phyloP scores from a whole-genome alignment of 2,888 invertebrate species.

The Ophion ellenae region DNA sequence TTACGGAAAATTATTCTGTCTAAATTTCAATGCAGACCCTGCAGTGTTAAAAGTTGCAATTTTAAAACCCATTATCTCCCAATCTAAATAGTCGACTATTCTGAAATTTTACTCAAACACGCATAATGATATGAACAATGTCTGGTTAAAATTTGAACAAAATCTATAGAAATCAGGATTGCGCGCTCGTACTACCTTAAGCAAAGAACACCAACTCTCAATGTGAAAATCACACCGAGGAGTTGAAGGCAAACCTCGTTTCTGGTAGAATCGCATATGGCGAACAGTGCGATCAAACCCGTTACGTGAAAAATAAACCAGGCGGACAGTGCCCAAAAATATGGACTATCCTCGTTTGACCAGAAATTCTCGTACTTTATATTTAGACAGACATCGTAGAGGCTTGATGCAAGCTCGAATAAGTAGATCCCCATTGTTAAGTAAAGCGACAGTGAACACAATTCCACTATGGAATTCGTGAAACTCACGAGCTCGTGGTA shows the following conservation, averaged over 20 bases:
- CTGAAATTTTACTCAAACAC: too few relatives aligned
- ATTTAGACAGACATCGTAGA: conserved; percentile 38
- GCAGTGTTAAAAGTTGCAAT: too few relatives aligned
- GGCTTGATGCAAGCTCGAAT: conserved; percentile 33
- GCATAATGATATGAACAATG: too few relatives aligned
- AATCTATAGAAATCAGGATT: too few relatives aligned
- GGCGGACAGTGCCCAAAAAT: neutral
- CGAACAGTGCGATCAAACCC: conserved; percentile 41
- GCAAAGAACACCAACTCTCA: too few relatives aligned
- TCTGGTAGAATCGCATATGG: conserved; percentile 45
- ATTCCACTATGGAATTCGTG: conserved; percentile 19
- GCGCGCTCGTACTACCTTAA: too few relatives aligned
- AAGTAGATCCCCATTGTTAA: conserved; percentile 46
- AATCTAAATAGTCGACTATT: too few relatives aligned
- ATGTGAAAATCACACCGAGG: neutral
- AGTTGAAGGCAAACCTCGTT: conserved; percentile 48
- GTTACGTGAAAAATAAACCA: conserved; percentile 40
- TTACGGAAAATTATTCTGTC: too few relatives aligned
- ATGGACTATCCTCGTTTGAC: neutral
- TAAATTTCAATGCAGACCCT: too few relatives aligned
- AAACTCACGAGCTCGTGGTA: conserved; percentile 40
- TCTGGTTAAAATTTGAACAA: too few relatives aligned
- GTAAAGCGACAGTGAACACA: conserved; percentile 45
- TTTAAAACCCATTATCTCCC: too few relatives aligned
- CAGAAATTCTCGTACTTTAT: conserved; percentile 12